A percentile compares a stretch with the other conserved stretches of the same genome.
These are phyloP conservation scores for Drosophila heteroneura DNA, from an alignment of 2,888 invertebrate species.

Conservation along the genomic window DNA sequence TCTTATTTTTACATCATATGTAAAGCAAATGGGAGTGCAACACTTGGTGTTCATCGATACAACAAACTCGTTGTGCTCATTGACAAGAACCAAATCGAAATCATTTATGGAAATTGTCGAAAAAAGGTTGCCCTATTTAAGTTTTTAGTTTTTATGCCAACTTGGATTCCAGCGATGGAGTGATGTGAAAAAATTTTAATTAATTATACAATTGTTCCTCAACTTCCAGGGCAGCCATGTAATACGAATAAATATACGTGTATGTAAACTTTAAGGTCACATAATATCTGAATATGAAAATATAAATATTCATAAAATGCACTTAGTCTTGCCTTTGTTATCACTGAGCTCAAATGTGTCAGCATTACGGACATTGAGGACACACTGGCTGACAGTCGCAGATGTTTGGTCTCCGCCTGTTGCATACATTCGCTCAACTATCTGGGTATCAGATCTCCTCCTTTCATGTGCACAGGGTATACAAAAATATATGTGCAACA, in stretches of 20 bases:
- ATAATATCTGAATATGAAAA: neutral
- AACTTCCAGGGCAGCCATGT: neutral
- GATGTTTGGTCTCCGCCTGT: neutral
- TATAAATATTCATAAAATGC: neutral
- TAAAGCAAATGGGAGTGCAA: neutral
- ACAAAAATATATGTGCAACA: neutral
- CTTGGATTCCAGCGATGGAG: neutral
- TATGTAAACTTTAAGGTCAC: no score
- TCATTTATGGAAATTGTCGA: neutral
- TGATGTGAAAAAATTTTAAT: no score
- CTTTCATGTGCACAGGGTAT: conserved; percentile 22
- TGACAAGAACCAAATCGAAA: neutral
- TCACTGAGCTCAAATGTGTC: neutral
- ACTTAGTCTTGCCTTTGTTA: neutral
- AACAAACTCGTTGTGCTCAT: neutral
- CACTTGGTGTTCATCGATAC: neutral
- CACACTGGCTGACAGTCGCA: neutral
- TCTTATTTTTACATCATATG: neutral
- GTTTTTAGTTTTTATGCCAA: neutral
- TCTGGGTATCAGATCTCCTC: neutral
- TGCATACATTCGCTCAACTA: neutral
- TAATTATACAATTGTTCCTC: neutral
- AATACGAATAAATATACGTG: neutral
- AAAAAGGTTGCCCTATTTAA: neutral
- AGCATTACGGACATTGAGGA: neutral